Evolutionary conservation across 37 sponge, comb jelly and placozoan genomes (phyloP).

Genomic region (Halisarca cf. caerulea): DNA sequence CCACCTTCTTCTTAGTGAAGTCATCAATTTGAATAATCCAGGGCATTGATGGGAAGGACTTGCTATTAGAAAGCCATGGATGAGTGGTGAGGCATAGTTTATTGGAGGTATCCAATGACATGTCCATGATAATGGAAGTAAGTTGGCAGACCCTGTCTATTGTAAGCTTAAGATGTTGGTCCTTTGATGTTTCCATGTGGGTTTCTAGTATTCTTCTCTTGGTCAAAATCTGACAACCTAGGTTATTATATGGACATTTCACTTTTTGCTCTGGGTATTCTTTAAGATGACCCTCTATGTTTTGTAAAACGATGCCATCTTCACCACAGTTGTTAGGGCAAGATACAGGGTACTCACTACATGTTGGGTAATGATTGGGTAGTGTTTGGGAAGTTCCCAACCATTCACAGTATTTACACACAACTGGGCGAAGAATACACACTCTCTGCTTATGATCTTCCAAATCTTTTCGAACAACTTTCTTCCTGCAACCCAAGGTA

Average conservation of each 20-base stretch:
- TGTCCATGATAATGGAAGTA: too few species aligned
- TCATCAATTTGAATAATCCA: neutral
- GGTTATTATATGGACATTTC: neutral
- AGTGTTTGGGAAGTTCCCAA: neutral
- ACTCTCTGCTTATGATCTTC: neutral
- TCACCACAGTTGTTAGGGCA: slow-evolving; percentile 9
- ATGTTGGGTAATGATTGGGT: neutral
- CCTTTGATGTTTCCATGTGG: neutral
- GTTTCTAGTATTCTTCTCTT: neutral
- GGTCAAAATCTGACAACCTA: neutral
- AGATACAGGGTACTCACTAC: neutral
- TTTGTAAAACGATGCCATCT: neutral
- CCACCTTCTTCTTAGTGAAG: neutral
- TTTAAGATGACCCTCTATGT: neutral
- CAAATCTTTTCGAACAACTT: neutral
- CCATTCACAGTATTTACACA: neutral
- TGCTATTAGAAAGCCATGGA: slow-evolving; percentile 4
- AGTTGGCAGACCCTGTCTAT: neutral
- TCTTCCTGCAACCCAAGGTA: neutral
- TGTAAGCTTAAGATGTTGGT: neutral
- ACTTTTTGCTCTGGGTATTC: neutral
- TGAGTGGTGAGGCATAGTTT: too few species aligned
- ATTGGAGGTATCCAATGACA: too few species aligned
- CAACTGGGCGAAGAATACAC: neutral
- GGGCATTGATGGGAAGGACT: neutral